phyloP scores from a whole-genome alignment of 30 jellyfish, hydroid and myxozoan species.

The Aurelia sp. region DNA sequence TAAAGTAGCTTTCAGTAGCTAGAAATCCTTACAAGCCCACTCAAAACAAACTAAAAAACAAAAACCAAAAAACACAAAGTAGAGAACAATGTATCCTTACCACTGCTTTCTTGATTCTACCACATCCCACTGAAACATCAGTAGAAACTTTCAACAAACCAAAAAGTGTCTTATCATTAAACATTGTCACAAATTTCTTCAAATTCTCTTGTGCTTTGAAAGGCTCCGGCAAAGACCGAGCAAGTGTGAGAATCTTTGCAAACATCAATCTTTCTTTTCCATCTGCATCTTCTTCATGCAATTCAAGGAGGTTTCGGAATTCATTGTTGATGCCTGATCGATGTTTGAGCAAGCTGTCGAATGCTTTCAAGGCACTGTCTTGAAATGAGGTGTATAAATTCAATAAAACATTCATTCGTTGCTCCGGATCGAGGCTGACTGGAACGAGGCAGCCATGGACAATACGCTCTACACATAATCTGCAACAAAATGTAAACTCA shows the following conservation, averaged over 20 bases:
- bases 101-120: conserved; percentile 71
- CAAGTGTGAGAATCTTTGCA: conserved; percentile 24
- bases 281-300: conserved; percentile 34
- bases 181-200: conserved; percentile 68
- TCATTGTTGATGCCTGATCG: conserved; percentile 61
- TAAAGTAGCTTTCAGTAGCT: no score
- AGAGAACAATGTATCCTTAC: not conserved
- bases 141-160: conserved; percentile 45
- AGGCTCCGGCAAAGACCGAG: conserved; percentile 87
- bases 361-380: conserved; percentile 72
- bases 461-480: conserved; percentile 88
- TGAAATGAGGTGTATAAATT: conserved; percentile 71
- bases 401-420: conserved; percentile 77
- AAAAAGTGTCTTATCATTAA: conserved; percentile 63
- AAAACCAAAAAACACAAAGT: not conserved
- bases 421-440: conserved; percentile 73
- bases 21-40: no score
- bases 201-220: conserved; percentile 89
- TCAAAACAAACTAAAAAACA: no score
- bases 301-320: conserved; percentile 26
- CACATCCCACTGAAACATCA: conserved; percentile 75
- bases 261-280: conserved; percentile 38
- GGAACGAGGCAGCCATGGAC: conserved; percentile 97
- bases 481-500: not conserved
- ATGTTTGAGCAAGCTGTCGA: conserved; percentile 42